These are phyloP conservation scores for Grammomys dolichurus DNA, from an alignment of 2,113 vertebrate genomes.

Conservation along the genomic window DNA sequence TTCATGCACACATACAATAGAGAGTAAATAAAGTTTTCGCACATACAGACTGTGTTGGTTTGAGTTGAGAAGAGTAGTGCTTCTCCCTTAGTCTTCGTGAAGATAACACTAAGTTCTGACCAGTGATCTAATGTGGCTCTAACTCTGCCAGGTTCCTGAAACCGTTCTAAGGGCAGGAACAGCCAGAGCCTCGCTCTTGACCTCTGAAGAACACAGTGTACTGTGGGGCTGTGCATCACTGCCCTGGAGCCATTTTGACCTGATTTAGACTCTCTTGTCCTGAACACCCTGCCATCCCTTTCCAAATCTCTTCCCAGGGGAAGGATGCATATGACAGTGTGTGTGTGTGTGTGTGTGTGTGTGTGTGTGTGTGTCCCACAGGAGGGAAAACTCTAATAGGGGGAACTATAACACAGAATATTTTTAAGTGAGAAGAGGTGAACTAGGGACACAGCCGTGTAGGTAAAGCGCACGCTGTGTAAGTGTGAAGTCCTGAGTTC, in stretches of 20 bases:
- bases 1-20: not conserved
- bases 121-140: not conserved
- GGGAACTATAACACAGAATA: not conserved
- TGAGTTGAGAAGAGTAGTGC: not conserved
- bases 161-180: not conserved
- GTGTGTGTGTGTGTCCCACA: not conserved
- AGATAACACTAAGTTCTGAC: slow-evolving; percentile 14
- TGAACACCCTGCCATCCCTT: not conserved
- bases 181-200: not conserved
- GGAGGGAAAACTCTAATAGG: not conserved
- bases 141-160: not conserved
- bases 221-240: not conserved
- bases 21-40: not conserved
- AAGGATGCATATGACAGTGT: not conserved
- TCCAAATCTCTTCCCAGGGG: not conserved
- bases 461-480: not conserved
- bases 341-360: too few species aligned
- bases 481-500: not conserved
- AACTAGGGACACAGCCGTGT: not conserved
- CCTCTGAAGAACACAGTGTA: not conserved
- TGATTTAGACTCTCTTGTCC: not conserved
- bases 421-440: not conserved
- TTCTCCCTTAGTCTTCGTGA: slow-evolving; percentile 17
- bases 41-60: not conserved
- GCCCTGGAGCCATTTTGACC: not conserved